Base-by-base conservation (phyloP, 1,140 invertebrate genomes). In the Zophobas atratus region DNA sequence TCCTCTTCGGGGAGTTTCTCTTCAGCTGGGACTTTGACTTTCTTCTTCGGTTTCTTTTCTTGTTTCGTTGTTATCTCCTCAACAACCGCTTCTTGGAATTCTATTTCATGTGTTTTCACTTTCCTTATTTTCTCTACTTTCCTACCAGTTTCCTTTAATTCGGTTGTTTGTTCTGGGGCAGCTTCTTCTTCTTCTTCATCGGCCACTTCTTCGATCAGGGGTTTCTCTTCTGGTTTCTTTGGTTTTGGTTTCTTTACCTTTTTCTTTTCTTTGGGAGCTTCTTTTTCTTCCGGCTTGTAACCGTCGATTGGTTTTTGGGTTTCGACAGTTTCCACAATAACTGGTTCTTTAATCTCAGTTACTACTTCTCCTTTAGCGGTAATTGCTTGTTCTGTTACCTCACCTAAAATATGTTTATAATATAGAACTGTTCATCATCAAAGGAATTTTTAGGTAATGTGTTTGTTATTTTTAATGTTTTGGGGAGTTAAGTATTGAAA, bases 161-260 rank as follows among this genome's bases (percentile, higher is more conserved):
- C 73, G 36, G 85, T 83, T 0, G 84, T 75, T 81, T 86, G 83
- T 83, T 86, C 85, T 82, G 78, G 84, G 84, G 39, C 82, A 85
- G 84, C 6, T 83, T 87, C 55, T 74, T 81, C 70, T 51, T 80
- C 81, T 53, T 80, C 81, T 53, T 83, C 78, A 39, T 83, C 84
- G 2, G 82, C 76, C 3, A 67, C 55, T 83, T 84, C 83, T 46
- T 87, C 79, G 77, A 85, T 85, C 73, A 63, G 32, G 8, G 77
- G 78, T 60, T 77, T 77, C 74, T 85, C 86, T 82, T 75, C 86
- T 81, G 77, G n/a, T 70, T 75, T 77, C 75, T 84, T 84, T 0
- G 84, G 82, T 57, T 84, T 82, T 20, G 82, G 2, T 87, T 85
- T 77, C 73, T 71, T 71, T 6, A 34, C n/a, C n/a, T 3, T 2